A percentile compares a stretch with the other conserved stretches of the same genome.
Evolutionary conservation across 2,797 vertebrate genomes (phyloP).

Genomic region (Nyctibius grandis): DNA sequence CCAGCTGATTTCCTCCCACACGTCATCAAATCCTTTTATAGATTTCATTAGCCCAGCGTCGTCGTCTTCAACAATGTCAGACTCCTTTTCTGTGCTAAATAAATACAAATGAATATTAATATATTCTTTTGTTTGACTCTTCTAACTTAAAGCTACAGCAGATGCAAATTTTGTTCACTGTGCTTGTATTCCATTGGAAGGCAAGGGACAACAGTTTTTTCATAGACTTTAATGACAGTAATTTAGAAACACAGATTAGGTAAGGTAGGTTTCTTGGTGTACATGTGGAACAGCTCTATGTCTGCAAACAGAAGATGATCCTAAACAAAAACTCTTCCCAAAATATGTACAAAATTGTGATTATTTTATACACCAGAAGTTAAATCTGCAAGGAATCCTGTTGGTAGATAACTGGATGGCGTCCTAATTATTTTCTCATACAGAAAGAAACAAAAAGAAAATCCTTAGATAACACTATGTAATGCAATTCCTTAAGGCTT

Average conservation of each 20-base stretch:
- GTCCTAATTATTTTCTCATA: not conserved
- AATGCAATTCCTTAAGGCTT: not conserved
- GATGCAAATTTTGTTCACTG: not conserved
- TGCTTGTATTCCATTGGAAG: not conserved
- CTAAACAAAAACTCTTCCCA: not conserved
- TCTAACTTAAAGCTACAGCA: not conserved
- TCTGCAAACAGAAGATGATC: not conserved
- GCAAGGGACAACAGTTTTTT: not conserved
- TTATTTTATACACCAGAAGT: not conserved
- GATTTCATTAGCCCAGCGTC: not conserved
- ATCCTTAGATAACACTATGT: not conserved
- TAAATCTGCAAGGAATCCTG: not conserved
- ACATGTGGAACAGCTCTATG: not conserved
- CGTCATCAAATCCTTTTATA: slow-evolving; percentile 14
- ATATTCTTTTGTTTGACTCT: not conserved
- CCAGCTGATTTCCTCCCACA: slow-evolving; percentile 24
- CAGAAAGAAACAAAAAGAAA: not conserved
- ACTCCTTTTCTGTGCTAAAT: slow-evolving; percentile 3
- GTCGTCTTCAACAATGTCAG: not conserved
- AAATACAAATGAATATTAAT: slow-evolving; percentile 43
- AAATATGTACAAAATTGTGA: not conserved
- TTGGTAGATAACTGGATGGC: not conserved
- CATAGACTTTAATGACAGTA: not conserved
- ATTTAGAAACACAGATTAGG: not conserved
- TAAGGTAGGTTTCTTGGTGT: not conserved